Evolutionary conservation across 2,888 invertebrate species (phyloP), one percentile per base, ranked within the genome.

Genomic region (Caenorhabditis doughertyi): DNA sequence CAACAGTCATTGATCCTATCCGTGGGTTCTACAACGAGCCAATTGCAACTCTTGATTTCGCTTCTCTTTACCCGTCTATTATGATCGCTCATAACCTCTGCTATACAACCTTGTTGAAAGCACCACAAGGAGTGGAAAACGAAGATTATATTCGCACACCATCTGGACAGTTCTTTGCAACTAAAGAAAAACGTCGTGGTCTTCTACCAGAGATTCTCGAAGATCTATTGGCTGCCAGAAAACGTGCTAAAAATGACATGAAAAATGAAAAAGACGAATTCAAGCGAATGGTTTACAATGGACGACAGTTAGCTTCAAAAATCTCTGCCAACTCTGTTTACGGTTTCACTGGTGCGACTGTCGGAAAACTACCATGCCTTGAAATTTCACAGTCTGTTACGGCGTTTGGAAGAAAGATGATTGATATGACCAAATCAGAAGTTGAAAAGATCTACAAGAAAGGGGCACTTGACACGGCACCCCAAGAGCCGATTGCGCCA

Each of bases 81-180:
- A 99, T 99, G 96, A 99, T 99, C 95, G 99, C 99, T 2, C 98
- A 99, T 92, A 99, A 99, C 94, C 94, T 99, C 79, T 99, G 99
- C 93, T 99, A 99, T 92, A 98, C 98, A 0, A 97, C 98, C 0
- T 93, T 98, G 70, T 92, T 98, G 44, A 87, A 87, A 65, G 65
- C 86, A 32, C 83, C 88, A 8, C 62, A 70, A 32, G 87, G 87
- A 49, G 82, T 79, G 4, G 85, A 88, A 55, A 85, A 85, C 21
- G 79, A 96, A 84, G 95, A 98, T 92, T 94, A 95, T 86, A 97
- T 96, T 62, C 94, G 94, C 85, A 99, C 99, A 11, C 99, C 99
- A 0, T 94, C 96, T 0, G 96, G 96, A 86, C 96, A 97, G 91
- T 94, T 94, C 89, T 99, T 99, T 93, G 96, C 97, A 0, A 98